Evolutionary conservation across 2,113 vertebrate genomes (phyloP).

Genomic region (Lophura nycthemera): DNA sequence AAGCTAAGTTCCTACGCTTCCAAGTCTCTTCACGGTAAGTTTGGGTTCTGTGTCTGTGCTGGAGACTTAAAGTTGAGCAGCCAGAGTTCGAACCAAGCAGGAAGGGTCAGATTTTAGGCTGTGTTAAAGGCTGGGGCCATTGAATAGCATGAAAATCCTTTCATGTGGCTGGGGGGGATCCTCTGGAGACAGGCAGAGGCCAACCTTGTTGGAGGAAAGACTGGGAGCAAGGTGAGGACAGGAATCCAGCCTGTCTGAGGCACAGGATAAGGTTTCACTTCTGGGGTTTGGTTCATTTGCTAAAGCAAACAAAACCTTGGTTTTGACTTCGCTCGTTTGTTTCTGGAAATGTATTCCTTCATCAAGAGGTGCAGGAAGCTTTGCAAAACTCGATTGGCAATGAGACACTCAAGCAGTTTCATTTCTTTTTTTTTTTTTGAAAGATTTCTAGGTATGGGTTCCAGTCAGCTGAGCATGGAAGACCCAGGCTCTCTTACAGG

Average conservation of each 20-base stretch:
- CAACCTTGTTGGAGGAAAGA: neutral
- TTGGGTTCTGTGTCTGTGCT: neutral
- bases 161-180: neutral
- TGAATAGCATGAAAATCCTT: neutral
- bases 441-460: neutral
- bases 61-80: neutral
- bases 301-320: constrained; percentile 7
- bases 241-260: neutral
- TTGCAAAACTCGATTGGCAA: neutral
- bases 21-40: neutral
- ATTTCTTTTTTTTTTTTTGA: neutral
- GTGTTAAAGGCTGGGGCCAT: neutral
- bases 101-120: neutral
- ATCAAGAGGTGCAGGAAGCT: neutral
- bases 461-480: neutral
- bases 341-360: constrained; percentile 5
- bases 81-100: neutral
- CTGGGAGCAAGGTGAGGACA: neutral
- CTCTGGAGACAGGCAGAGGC: neutral
- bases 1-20: neutral
- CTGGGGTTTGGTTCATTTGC: neutral
- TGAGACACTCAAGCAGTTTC: neutral
- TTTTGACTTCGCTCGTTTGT: neutral
- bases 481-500: neutral
- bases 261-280: constrained; percentile 23